These are phyloP conservation scores for Xenopus tropicalis DNA, from an alignment of 2,113 vertebrate genomes.

Conservation along the genomic window DNA sequence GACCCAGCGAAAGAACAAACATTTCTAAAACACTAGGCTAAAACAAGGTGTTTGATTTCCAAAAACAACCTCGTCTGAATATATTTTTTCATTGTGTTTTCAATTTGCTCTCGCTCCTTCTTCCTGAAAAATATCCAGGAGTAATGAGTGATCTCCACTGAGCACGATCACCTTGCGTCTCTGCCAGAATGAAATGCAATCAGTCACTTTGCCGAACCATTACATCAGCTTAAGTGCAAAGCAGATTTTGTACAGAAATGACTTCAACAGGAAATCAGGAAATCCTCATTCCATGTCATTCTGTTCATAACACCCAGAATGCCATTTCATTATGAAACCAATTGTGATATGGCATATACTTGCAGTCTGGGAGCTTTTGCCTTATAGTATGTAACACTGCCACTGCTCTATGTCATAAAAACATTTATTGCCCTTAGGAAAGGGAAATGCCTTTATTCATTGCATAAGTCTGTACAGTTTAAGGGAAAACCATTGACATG, in stretches of 20 bases:
- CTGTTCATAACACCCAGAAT: conserved; percentile 68
- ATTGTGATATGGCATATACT: conserved; percentile 65
- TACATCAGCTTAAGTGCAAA: conserved; percentile 56
- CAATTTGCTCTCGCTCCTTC: conserved; percentile 50
- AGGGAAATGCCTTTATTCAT: too few relatives aligned
- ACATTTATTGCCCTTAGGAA: too few relatives aligned
- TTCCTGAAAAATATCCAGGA: conserved; percentile 55
- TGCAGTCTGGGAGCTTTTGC: background rate
- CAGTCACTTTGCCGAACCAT: conserved; percentile 64
- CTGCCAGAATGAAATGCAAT: conserved; percentile 61
- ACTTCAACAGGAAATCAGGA: conserved; percentile 74
- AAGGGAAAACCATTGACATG: too few relatives aligned
- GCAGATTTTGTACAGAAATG: conserved; percentile 60
- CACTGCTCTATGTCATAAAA: background rate
- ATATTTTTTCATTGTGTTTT: conserved; percentile 41
- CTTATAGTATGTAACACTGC: background rate
- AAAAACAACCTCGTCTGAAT: conserved; percentile 64
- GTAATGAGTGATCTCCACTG: conserved; percentile 56
- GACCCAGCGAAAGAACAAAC: conserved; percentile 49
- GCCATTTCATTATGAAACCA: conserved; percentile 67
- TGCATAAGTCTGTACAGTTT: too few relatives aligned
- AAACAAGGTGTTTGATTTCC: conserved; percentile 59
- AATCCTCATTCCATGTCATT: conserved; percentile 72
- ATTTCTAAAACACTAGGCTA: conserved; percentile 45
- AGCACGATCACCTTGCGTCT: conserved; percentile 55